Evolutionary conservation across 2,888 invertebrate species (phyloP).

Genomic region (Tortrix viridana): DNA sequence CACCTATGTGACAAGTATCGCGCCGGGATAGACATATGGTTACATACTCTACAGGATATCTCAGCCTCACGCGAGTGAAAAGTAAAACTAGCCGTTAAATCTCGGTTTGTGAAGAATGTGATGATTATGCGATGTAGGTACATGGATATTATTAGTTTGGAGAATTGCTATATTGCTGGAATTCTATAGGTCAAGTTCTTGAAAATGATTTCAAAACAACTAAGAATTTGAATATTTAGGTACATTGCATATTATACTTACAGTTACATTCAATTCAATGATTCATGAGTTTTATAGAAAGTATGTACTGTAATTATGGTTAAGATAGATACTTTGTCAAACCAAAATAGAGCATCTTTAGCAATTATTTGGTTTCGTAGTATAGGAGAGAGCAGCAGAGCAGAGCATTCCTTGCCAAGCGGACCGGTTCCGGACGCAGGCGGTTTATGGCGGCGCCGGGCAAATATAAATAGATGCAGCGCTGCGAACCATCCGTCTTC

Average conservation of each 20-base stretch:
- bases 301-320: constrained; percentile 7
- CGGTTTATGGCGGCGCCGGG: constrained; percentile 74
- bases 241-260: too few species aligned
- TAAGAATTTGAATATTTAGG: too few species aligned
- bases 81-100: too few species aligned
- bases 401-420: constrained; percentile 75
- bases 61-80: constrained; percentile 4
- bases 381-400: constrained; percentile 73
- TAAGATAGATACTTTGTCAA: constrained; percentile 47
- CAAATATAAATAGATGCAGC: constrained; percentile 79
- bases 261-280: too few species aligned
- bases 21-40: constrained; percentile 18
- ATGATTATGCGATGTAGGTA: too few species aligned
- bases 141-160: too few species aligned
- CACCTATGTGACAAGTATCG: constrained; percentile 33
- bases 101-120: too few species aligned
- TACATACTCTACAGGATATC: constrained; percentile 10
- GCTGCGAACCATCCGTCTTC: constrained; percentile 75
- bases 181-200: too few species aligned
- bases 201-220: too few species aligned
- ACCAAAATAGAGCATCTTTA: constrained; percentile 49
- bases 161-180: too few species aligned
- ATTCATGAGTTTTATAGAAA: not conserved
- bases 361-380: constrained; percentile 35
- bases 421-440: constrained; percentile 74